Conservation (phyloP, 2,888 invertebrate species). For the Dynastes grantii region DNA sequence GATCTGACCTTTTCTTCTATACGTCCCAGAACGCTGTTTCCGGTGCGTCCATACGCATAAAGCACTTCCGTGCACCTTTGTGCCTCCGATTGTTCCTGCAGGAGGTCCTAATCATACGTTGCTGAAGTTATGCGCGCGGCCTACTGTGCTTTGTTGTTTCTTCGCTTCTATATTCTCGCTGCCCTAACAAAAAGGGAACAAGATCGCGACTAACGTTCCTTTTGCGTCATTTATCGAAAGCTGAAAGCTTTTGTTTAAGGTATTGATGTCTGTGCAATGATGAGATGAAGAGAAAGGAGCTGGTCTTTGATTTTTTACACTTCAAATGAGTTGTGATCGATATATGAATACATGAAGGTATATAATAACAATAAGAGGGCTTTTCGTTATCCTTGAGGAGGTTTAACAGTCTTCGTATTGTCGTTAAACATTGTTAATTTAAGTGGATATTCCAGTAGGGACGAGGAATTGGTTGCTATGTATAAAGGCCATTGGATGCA, state of each 20-base stretch:
- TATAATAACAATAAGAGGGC: too few species aligned
- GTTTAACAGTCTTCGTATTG: conserved; percentile 26
- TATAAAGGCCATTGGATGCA: conserved; percentile 4
- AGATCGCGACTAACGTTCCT: conserved; percentile 18
- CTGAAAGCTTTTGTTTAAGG: conserved; percentile 63
- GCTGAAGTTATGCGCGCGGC: conserved; percentile 17
- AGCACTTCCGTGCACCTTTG: conserved; percentile 70
- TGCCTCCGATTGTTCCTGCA: conserved; percentile 60
- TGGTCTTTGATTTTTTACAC: conserved; percentile 50
- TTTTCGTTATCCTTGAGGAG: not conserved
- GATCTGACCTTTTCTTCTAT: conserved; percentile 64
- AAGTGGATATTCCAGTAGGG: not conserved
- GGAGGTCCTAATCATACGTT: conserved; percentile 56
- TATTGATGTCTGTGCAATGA: conserved; percentile 65
- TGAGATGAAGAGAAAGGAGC: conserved; percentile 27
- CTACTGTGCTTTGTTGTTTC: conserved; percentile 48
- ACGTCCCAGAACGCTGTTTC: conserved; percentile 57
- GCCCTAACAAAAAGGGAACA: not conserved
- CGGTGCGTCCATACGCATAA: conserved; percentile 64
- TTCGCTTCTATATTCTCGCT: not conserved
- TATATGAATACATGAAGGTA: not conserved
- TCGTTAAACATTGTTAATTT: conserved; percentile 30
- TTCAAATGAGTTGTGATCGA: not conserved
- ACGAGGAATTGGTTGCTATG: not conserved
- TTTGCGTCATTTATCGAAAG: conserved; percentile 20